Evolutionary conservation across 53 echinoderm and acorn worm genomes (phyloP).

Genomic region (Glandiceps talaboti): DNA sequence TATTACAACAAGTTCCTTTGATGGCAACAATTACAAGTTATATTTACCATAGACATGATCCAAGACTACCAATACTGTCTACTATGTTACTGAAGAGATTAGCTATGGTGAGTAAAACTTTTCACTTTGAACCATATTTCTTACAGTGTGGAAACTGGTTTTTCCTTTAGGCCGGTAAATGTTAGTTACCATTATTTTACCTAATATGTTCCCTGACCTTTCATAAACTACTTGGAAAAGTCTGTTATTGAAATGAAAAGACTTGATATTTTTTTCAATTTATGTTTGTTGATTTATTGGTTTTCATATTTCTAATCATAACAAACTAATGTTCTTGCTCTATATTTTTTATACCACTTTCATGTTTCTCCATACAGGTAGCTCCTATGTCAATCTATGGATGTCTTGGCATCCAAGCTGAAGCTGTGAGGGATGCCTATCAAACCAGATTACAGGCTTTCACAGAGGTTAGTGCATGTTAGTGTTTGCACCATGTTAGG

Average conservation of each 20-base stretch:
- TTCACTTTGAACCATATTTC: not conserved
- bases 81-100: slow-evolving; percentile 67
- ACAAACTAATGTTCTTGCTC: no score
- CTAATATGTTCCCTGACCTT: no score
- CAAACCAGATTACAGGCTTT: slow-evolving; percentile 71
- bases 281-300: not conserved
- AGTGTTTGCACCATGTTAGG: no score
- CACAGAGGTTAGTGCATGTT: slow-evolving; percentile 69
- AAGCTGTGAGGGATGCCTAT: slow-evolving; percentile 80
- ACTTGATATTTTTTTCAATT: not conserved
- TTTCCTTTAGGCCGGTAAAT: not conserved
- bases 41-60: slow-evolving; percentile 83
- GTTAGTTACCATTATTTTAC: no score
- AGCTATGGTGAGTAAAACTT: slow-evolving; percentile 43
- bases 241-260: no score
- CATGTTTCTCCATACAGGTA: slow-evolving; percentile 31
- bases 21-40: slow-evolving; percentile 79
- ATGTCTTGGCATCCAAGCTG: slow-evolving; percentile 90
- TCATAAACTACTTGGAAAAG: no score
- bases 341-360: not conserved
- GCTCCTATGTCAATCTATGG: slow-evolving; percentile 97
- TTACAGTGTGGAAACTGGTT: not conserved
- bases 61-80: slow-evolving; percentile 71
- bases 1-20: slow-evolving; percentile 89
- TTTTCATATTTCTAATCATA: no score